A percentile compares a stretch with the other conserved stretches of the same genome.
These are phyloP conservation scores for Gorsachius magnificus DNA, from an alignment of 2,797 vertebrate species.

Conservation along the genomic window DNA sequence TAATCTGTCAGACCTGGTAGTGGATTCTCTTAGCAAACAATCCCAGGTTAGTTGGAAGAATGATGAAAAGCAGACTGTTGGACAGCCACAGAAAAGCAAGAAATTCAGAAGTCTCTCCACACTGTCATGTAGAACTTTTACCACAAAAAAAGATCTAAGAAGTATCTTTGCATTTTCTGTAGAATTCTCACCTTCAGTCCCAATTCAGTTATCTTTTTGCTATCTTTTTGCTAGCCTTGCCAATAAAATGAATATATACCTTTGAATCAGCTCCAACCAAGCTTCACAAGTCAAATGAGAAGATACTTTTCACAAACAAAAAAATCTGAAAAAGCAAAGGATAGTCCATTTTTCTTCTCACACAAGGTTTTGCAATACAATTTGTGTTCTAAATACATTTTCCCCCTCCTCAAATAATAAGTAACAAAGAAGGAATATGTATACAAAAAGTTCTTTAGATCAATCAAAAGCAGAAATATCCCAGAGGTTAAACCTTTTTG, in stretches of 20 bases:
- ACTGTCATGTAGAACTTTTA: background rate
- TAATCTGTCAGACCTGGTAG: background rate
- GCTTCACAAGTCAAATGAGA: background rate
- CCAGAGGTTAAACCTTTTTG: background rate
- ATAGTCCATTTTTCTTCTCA: fast-evolving
- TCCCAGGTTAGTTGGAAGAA: background rate
- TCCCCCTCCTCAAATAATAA: background rate
- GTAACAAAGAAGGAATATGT: background rate
- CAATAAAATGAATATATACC: background rate
- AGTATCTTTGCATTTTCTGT: background rate
- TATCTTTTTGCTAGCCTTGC: background rate
- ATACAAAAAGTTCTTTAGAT: background rate
- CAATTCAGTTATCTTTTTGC: background rate
- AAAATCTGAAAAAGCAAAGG: background rate
- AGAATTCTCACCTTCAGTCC: background rate
- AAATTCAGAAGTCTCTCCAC: background rate
- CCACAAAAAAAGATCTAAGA: background rate
- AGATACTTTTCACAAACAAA: background rate
- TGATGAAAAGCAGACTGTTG: background rate
- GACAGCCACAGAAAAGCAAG: background rate
- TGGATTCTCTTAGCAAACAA: background rate
- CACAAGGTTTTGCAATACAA: background rate
- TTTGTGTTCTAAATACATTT: background rate
- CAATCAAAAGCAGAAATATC: background rate
- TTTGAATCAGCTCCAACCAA: background rate